Conservation (phyloP, 1,140 invertebrate genomes). For the Drosophila trapezifrons region DNA sequence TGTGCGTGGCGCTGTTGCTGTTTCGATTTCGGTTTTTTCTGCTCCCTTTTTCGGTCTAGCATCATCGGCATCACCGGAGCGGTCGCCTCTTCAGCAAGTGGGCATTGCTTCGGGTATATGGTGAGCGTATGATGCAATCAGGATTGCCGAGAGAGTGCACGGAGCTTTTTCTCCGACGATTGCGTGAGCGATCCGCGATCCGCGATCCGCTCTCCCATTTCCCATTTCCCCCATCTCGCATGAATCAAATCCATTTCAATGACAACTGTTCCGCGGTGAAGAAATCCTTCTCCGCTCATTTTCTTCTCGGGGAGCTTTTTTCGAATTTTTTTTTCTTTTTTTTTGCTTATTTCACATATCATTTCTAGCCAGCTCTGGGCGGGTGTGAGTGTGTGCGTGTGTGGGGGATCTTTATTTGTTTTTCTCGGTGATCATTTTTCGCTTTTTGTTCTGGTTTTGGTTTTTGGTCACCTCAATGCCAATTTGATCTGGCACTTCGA, state of each 20-base stretch:
- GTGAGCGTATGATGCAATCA: conserved; percentile 78
- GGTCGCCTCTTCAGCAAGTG: conserved; percentile 55
- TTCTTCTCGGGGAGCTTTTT: conserved; percentile 42
- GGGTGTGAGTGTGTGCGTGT: conserved; percentile 1
- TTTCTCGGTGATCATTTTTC: conserved; percentile 78
- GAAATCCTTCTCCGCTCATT: conserved; percentile 42
- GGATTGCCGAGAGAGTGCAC: conserved; percentile 46
- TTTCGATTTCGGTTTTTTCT: conserved; percentile 66
- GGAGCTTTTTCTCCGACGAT: conserved; percentile 47
- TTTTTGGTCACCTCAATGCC: conserved; percentile 77
- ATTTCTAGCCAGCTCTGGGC: conserved; percentile 45
- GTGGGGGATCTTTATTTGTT: conserved; percentile 55
- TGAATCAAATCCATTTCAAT: conserved; percentile 72
- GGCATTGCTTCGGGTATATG: conserved; percentile 45
- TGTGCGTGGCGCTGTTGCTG: conserved; percentile 48
- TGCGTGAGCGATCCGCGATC: conserved; percentile 44
- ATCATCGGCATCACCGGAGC: conserved; percentile 29
- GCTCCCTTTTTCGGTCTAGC: conserved; percentile 84
- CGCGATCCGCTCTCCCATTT: conserved; percentile 3
- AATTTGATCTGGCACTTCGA: conserved; percentile 71
- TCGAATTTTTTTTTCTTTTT: conserved; percentile 9
- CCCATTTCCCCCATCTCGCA: conserved; percentile 22
- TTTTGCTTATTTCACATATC: conserved; percentile 65
- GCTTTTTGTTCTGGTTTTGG: conserved; percentile 70
- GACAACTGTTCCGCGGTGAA: conserved; percentile 56